Evolutionary conservation across 2,888 invertebrate genomes (phyloP).

Genomic region (Leptinotarsa juncta): DNA sequence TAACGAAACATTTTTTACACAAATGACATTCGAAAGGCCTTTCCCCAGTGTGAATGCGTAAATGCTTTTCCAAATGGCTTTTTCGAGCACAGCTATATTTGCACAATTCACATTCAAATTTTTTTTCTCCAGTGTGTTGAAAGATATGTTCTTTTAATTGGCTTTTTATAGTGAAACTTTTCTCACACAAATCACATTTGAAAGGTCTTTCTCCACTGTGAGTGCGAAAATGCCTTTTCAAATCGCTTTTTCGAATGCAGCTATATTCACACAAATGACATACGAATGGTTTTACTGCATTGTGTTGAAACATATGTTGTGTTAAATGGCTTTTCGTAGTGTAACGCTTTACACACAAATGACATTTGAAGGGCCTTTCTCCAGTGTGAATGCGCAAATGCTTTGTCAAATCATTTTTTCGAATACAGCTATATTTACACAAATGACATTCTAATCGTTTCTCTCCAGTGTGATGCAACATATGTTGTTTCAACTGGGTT

Average conservation of each 20-base stretch:
- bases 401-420: background rate
- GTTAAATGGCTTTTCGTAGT: background rate
- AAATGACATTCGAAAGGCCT: slow-evolving; percentile 15
- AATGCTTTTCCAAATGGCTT: background rate
- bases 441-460: background rate
- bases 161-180: slow-evolving; percentile 61
- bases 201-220: slow-evolving; percentile 61
- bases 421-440: background rate
- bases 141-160: slow-evolving; percentile 62
- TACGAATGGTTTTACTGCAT: background rate
- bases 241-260: background rate
- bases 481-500: too few species aligned
- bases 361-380: background rate
- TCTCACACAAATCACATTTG: slow-evolving; percentile 59
- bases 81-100: background rate
- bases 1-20: slow-evolving; percentile 15
- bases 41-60: slow-evolving; percentile 5
- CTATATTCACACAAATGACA: slow-evolving; percentile 15
- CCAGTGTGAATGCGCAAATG: background rate
- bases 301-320: background rate
- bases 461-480: background rate
- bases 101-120: slow-evolving; percentile 60
- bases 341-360: background rate
- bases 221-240: background rate
- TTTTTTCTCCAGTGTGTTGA: slow-evolving; percentile 62